Percentiles rank a stretch among this genome's conserved stretches.
Evolutionary conservation across 2,113 vertebrate species (phyloP).

Genomic region (Aegotheles bennettii): DNA sequence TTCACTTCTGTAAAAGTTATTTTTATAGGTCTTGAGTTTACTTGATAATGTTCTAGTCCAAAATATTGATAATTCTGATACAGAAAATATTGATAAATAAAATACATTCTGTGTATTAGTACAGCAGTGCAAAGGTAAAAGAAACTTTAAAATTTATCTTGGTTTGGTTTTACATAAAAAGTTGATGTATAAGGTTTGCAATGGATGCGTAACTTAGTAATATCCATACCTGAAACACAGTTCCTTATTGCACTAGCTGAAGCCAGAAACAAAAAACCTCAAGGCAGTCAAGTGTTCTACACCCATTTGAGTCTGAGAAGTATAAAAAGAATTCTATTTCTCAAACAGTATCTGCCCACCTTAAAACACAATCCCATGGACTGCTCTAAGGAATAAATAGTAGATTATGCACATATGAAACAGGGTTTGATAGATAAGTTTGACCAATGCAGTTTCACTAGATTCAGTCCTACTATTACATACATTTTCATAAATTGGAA

Average conservation of each 20-base stretch:
- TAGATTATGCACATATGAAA: background rate
- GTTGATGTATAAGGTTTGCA: background rate
- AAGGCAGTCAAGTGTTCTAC: background rate
- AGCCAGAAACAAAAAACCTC: background rate
- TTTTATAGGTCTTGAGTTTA: background rate
- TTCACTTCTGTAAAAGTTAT: background rate
- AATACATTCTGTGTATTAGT: background rate
- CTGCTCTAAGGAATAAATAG: background rate
- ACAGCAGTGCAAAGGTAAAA: background rate
- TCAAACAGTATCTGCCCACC: background rate
- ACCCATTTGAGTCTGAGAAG: background rate
- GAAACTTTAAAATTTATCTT: background rate
- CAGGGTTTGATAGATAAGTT: background rate
- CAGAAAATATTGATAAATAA: background rate
- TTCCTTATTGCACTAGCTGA: background rate
- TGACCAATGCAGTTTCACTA: background rate
- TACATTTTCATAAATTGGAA: background rate
- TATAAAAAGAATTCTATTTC: background rate
- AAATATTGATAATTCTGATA: background rate
- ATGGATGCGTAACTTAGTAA: background rate
- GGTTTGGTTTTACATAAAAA: background rate
- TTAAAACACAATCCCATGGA: background rate
- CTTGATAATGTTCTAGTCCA: background rate
- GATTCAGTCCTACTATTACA: background rate
- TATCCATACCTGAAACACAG: background rate